phyloP scores from a whole-genome alignment of 2,888 invertebrate genomes.

The Nasonia oneida region DNA sequence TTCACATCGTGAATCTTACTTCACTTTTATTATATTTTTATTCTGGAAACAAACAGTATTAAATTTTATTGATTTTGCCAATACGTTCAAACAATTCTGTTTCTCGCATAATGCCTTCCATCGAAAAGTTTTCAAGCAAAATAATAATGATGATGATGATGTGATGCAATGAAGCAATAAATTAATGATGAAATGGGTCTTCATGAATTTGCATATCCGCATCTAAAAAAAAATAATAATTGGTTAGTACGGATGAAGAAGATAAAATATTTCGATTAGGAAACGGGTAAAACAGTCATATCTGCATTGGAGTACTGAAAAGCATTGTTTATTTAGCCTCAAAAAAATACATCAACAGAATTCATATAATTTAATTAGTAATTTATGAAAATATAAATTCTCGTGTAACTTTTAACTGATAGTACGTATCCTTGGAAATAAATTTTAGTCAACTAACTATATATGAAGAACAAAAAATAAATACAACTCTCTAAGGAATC shows the following conservation, averaged over 20 bases:
- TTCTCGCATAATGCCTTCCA: not conserved
- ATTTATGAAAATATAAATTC: constrained; percentile 17
- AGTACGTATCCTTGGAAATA: not conserved
- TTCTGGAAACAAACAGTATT: too few relatives aligned
- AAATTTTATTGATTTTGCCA: too few relatives aligned
- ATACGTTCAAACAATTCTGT: too few relatives aligned
- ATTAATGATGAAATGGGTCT: not conserved
- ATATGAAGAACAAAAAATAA: not conserved
- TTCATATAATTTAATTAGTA: not conserved
- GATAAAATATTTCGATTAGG: not conserved
- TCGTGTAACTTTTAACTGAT: not conserved
- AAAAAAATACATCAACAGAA: constrained; percentile 25
- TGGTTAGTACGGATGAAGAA: not conserved
- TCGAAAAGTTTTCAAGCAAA: not conserved
- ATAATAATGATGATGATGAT: not conserved
- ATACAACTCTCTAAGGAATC: not conserved
- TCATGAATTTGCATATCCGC: not conserved
- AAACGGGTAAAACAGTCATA: not conserved
- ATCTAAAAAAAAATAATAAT: constrained; percentile 8
- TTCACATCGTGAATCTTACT: not conserved
- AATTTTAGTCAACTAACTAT: not conserved
- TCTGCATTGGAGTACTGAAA: not conserved
- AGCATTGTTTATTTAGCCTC: constrained; percentile 31
- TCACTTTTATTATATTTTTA: too few relatives aligned
- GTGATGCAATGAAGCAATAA: not conserved